Evolutionary conservation across 2,797 vertebrate species (phyloP).

Genomic region (Acridotheres tristis): DNA sequence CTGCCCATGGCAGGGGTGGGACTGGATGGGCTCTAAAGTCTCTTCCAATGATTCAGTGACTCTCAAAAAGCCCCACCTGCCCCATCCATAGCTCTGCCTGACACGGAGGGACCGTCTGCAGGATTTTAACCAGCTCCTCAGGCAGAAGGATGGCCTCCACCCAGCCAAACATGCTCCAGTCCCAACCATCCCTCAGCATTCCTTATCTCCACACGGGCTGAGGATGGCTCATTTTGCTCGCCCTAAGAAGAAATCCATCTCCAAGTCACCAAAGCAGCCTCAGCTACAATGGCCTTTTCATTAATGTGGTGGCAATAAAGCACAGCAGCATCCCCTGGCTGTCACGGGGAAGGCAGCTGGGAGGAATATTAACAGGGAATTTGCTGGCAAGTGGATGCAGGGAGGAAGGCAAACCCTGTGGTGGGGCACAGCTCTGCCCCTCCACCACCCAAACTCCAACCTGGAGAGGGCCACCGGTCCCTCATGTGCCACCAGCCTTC

Average conservation of each 20-base stretch:
- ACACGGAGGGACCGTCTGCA: not conserved
- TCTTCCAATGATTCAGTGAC: not conserved
- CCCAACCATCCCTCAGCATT: conserved; percentile 42
- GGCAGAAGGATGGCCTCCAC: not conserved
- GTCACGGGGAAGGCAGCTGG: conserved; percentile 17
- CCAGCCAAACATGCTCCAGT: not conserved
- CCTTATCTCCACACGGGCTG: not conserved
- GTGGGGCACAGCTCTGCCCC: not conserved
- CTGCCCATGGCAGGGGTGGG: not conserved
- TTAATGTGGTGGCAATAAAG: conserved; percentile 53
- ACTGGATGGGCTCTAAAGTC: not conserved
- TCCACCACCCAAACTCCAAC: not conserved
- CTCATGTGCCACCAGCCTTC: not conserved
- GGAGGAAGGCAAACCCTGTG: not conserved
- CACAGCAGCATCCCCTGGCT: conserved; percentile 24
- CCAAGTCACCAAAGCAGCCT: not conserved
- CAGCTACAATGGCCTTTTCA: conserved; percentile 13
- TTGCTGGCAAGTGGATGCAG: not conserved
- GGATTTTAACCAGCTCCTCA: not conserved
- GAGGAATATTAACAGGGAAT: conserved; percentile 42
- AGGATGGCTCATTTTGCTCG: conserved; percentile 1
- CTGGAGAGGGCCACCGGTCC: not conserved
- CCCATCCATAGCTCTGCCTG: not conserved
- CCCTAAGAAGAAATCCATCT: conserved; percentile 30
- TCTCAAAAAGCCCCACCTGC: not conserved